Evolutionary conservation across 37 sponge, comb jelly and placozoan species (phyloP).

Genomic region (Beroe ovata): DNA sequence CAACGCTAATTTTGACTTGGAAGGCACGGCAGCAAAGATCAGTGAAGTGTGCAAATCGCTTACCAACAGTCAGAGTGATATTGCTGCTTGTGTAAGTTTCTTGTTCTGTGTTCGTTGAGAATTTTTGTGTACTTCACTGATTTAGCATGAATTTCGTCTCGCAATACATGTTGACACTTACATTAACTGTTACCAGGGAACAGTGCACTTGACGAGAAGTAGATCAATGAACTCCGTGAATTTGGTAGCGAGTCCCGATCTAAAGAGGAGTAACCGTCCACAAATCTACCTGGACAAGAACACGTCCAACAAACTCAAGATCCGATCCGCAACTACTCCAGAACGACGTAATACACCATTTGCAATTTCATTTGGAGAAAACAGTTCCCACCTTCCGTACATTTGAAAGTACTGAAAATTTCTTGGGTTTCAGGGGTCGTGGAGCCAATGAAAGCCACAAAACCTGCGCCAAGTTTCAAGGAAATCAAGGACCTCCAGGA

Average conservation of each 20-base stretch:
- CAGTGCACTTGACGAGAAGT: constrained; percentile 8
- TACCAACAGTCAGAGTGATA: constrained; percentile 8
- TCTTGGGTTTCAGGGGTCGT: constrained; percentile 40
- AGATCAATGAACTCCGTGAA: constrained; percentile 25
- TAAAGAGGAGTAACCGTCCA: not conserved
- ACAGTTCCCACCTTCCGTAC: too few species aligned
- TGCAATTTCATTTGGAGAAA: too few species aligned
- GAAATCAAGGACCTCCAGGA: constrained; percentile 23
- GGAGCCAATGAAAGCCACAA: constrained; percentile 28
- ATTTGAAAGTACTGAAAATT: too few species aligned
- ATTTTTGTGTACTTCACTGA: not conserved
- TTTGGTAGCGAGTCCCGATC: not conserved
- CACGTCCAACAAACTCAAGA: not conserved
- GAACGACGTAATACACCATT: constrained; percentile 27
- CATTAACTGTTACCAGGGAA: too few species aligned
- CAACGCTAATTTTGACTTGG: constrained; percentile 49
- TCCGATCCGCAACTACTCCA: not conserved
- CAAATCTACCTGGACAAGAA: constrained; percentile 12
- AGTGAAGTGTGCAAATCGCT: constrained; percentile 55
- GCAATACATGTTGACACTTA: not conserved
- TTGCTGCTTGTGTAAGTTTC: constrained; percentile 34
- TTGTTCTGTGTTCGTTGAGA: not conserved
- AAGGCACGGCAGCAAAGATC: constrained; percentile 50
- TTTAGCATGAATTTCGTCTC: not conserved
- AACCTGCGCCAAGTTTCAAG: not conserved